Percentiles rank a stretch among this genome's conserved stretches.
Evolutionary conservation across 1,140 invertebrate genomes (phyloP).

Genomic region (Hetaerina americana): DNA sequence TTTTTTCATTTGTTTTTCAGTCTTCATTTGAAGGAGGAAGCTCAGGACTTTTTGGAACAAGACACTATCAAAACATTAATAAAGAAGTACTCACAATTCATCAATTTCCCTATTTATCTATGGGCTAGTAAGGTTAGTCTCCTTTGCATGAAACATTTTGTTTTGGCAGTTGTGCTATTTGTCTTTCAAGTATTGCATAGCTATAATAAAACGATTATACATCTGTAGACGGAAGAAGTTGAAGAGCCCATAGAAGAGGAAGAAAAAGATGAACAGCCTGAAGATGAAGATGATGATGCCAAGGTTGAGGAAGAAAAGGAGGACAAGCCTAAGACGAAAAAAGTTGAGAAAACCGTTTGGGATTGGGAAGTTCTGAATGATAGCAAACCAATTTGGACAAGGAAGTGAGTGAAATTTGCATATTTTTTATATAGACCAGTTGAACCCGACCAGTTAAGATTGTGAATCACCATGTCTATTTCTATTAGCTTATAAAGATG

Average conservation of each 20-base stretch:
- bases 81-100: slow-evolving; percentile 98
- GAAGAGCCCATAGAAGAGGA: slow-evolving; percentile 19
- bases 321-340: slow-evolving; percentile 77
- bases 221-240: slow-evolving; percentile 37
- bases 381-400: slow-evolving; percentile 94
- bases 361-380: slow-evolving; percentile 97
- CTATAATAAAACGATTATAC: too few species aligned
- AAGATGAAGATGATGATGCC: slow-evolving; percentile 34
- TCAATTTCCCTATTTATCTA: slow-evolving; percentile 96
- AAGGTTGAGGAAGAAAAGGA: slow-evolving; percentile 61
- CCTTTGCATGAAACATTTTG: background rate
- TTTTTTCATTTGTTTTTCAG: slow-evolving; percentile 31
- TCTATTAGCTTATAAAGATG: background rate
- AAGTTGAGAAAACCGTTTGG: slow-evolving; percentile 92
- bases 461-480: too few species aligned
- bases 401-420: slow-evolving; percentile 45
- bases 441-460: background rate
- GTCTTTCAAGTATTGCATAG: too few species aligned
- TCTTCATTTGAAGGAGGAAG: slow-evolving; percentile 92
- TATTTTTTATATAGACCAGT: slow-evolving; percentile 7
- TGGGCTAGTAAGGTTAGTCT: slow-evolving; percentile 71
- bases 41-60: slow-evolving; percentile 85
- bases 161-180: too few species aligned
- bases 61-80: slow-evolving; percentile 82
- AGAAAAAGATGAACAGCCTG: slow-evolving; percentile 29